Evolutionary conservation across 2,888 invertebrate species (phyloP), one percentile per base, ranked within the genome.

Genomic region (Cataglyphis rosenhaueri): DNA sequence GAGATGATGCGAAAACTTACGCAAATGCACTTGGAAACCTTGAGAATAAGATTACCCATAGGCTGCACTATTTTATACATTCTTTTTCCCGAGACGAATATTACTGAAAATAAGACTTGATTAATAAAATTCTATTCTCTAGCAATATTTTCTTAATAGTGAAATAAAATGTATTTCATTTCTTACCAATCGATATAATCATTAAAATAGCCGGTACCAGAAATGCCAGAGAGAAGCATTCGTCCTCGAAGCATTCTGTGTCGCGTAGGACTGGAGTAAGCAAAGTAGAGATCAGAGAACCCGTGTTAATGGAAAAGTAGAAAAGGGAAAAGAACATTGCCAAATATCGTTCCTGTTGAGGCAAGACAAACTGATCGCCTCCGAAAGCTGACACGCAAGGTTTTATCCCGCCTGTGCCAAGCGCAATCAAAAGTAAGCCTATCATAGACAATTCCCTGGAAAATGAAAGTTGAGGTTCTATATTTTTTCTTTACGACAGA

Each of bases 331-430:
- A 99, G 95, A 98, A 99, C 84, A 96, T 96, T 21, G 97, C 96
- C 84, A 99, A 95, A 92, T 98, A 97, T 89, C 95, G 95, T 90
- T 96, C 97, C 95, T 99, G 98, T 87, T 97, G 97, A 0, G 97
- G 97, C 68, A 98, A 90, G 68, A 96, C 95, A 94, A 99, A 98
- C 95, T 99, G 99, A 94, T 99, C 99, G 0, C 99, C 99, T 0
- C 99, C 99, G 94, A 99, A 99, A 0, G 99, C 98, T 0, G 98
- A 96, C 0, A 99, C 99, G 92, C 99, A 99, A 0, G 99, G 99
- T 93, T 99, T 99, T 90, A 99, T 99, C 1, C 99, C 99, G 1
- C 99, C 99, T 0, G 98, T 98, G 0, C 98, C 99, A 18, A 98
- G 91, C 0, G 98, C 98, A 90, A 99, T 98, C 38, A 97, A 94